A percentile compares a stretch with the other conserved stretches of the same genome.
phyloP scores from a whole-genome alignment of 2,113 vertebrate genomes.

The Brachyhypopomus occidentalis region DNA sequence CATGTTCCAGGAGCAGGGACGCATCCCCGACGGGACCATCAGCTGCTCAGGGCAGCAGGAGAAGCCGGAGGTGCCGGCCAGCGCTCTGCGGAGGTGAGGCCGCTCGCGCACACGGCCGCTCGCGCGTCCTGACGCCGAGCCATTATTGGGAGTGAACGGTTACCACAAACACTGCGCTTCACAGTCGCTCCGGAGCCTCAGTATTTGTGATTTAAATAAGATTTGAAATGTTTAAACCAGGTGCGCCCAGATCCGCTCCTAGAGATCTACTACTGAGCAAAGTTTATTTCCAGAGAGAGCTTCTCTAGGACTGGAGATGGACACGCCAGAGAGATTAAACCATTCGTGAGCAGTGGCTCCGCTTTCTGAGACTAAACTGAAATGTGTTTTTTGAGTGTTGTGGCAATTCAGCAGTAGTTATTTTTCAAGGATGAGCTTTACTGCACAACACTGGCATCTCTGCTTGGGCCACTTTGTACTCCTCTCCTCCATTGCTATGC shows the following conservation, averaged over 20 bases:
- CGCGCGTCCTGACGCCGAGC: too few species aligned
- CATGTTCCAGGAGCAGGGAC: constrained; percentile 90
- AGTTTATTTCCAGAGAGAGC: too few species aligned
- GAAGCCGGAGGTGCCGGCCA: constrained; percentile 82
- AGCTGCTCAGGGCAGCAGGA: constrained; percentile 90
- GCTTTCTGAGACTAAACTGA: too few species aligned
- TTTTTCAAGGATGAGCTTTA: constrained; percentile 7
- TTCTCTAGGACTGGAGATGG: too few species aligned
- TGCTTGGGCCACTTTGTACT: constrained; percentile 2
- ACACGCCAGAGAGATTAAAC: neutral
- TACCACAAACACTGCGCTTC: too few species aligned
- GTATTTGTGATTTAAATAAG: too few species aligned
- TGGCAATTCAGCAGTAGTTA: neutral
- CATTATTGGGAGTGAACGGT: too few species aligned
- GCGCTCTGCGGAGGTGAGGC: constrained; percentile 91
- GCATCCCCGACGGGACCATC: constrained; percentile 88
- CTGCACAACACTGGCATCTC: neutral
- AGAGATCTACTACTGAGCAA: too few species aligned
- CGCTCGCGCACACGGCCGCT: neutral
- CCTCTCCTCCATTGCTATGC: neutral
- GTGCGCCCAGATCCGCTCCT: too few species aligned
- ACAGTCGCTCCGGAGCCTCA: too few species aligned
- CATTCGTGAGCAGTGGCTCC: neutral
- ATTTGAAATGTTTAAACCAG: too few species aligned
- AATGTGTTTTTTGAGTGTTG: constrained; percentile 33